phyloP scores from a whole-genome alignment of 2,888 invertebrate genomes.

The Lomographa bimaculata region DNA sequence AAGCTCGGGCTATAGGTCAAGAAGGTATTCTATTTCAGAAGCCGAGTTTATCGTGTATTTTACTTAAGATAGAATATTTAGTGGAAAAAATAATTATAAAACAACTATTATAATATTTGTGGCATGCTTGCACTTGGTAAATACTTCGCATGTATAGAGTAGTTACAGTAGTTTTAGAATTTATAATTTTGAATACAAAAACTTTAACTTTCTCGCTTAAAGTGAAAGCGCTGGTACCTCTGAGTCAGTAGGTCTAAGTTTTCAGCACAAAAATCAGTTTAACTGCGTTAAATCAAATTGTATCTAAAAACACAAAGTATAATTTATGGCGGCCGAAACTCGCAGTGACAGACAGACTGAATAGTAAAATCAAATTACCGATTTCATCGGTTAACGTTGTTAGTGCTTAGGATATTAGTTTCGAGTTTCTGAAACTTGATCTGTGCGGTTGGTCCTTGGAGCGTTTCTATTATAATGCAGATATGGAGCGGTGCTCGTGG shows the following conservation, averaged over 20 bases:
- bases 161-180: too few species aligned
- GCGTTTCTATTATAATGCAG: constrained; percentile 22
- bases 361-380: constrained; percentile 38
- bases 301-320: too few species aligned
- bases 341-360: constrained; percentile 13
- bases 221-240: too few species aligned
- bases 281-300: too few species aligned
- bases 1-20: constrained; percentile 15
- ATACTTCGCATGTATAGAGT: too few species aligned
- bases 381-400: constrained; percentile 32
- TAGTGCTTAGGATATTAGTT: constrained; percentile 38
- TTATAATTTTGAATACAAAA: too few species aligned
- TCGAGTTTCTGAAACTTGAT: constrained; percentile 29
- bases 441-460: constrained; percentile 15
- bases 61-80: background rate
- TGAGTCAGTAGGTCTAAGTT: too few species aligned
- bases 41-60: constrained; percentile 3
- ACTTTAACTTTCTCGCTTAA: too few species aligned
- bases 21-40: constrained; percentile 13
- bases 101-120: too few species aligned
- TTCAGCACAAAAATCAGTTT: too few species aligned
- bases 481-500: constrained; percentile 16
- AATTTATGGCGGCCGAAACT: background rate
- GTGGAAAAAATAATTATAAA: too few species aligned
- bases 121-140: too few species aligned